Evolutionary conservation across 2,797 vertebrate species (phyloP).

Genomic region (Pachyuromys duprasi): DNA sequence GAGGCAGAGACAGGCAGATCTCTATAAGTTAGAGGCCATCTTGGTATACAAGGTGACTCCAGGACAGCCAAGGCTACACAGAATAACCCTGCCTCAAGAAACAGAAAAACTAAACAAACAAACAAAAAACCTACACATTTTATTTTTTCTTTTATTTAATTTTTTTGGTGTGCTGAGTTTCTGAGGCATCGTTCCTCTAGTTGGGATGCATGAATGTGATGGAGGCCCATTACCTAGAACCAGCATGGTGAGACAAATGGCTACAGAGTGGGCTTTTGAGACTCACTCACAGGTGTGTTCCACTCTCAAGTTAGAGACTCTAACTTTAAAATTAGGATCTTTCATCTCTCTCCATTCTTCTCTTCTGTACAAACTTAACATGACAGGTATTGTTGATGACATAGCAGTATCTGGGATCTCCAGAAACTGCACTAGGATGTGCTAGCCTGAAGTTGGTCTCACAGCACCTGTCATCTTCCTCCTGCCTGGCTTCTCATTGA

Average conservation of each 20-base stretch:
- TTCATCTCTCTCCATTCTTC: neutral
- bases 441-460: neutral
- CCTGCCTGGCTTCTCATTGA: neutral
- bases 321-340: neutral
- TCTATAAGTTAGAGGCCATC: no score
- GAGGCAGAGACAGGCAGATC: no score
- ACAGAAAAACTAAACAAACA: no score
- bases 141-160: no score
- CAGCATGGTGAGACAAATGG: neutral
- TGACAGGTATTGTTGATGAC: neutral
- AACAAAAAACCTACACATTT: no score
- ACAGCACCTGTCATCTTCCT: neutral
- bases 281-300: neutral
- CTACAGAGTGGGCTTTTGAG: neutral
- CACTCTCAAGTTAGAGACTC: neutral
- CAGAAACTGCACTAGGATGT: neutral
- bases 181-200: neutral
- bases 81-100: no score
- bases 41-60: no score
- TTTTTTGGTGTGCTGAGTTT: neutral
- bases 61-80: no score
- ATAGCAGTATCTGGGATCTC: neutral
- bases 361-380: neutral
- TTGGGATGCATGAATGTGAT: neutral
- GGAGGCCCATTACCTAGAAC: neutral